phyloP scores from a whole-genome alignment of 2,797 vertebrate genomes.

The Tokudaia tokunoshimensis region DNA sequence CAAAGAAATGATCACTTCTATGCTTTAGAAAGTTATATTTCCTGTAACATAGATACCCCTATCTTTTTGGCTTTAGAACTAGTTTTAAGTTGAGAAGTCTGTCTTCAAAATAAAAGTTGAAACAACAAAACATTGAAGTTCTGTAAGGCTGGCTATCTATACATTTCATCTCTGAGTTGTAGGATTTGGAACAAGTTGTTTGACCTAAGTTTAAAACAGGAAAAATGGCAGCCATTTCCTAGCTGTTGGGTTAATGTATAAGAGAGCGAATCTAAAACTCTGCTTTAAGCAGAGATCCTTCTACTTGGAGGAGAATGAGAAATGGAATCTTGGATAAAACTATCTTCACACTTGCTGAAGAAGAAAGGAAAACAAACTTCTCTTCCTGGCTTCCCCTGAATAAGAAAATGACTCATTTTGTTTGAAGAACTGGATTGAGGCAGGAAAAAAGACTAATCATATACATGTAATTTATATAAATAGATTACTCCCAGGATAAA shows the following conservation, averaged over 20 bases:
- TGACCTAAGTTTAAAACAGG: slow-evolving; percentile 13
- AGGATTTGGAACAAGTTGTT: slow-evolving; percentile 30
- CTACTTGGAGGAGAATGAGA: background rate
- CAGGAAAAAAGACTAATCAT: slow-evolving; percentile 2
- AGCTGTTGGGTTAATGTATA: background rate
- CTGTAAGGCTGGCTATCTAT: background rate
- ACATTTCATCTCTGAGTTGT: background rate
- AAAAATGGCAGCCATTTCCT: background rate
- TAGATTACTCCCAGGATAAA: slow-evolving; percentile 22
- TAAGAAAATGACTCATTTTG: background rate
- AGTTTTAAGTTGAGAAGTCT: background rate
- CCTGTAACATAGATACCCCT: background rate
- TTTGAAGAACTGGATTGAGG: background rate
- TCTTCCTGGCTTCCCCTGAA: background rate
- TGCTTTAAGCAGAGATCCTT: background rate
- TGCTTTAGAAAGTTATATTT: slow-evolving; percentile 36
- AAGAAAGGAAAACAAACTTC: background rate
- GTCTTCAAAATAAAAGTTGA: slow-evolving; percentile 49
- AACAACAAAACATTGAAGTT: background rate
- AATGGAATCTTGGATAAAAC: background rate
- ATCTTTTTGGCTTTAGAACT: background rate
- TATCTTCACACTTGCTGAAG: background rate
- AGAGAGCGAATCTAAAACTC: background rate
- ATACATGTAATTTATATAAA: background rate
- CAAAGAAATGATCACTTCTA: background rate